phyloP scores from a whole-genome alignment of 2,797 vertebrate genomes.

The Lagodon rhomboides region DNA sequence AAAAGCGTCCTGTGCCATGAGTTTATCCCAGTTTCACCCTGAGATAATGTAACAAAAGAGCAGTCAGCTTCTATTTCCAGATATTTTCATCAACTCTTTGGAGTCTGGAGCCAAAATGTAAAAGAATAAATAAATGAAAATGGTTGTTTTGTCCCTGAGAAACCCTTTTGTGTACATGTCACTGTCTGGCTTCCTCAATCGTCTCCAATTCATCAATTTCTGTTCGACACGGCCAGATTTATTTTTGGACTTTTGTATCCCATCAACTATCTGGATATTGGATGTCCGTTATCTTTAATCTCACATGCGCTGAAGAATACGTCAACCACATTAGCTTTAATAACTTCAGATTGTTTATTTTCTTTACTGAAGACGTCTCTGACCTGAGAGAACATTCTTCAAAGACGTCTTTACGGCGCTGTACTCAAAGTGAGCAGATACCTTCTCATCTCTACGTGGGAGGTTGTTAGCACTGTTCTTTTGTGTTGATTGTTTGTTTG shows the following conservation, averaged over 20 bases:
- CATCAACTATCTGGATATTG: background rate
- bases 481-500: background rate
- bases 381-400: background rate
- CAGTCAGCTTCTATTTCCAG: background rate
- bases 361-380: background rate
- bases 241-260: background rate
- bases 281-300: background rate
- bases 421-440: background rate
- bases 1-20: slow-evolving; percentile 3
- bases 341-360: background rate
- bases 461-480: background rate
- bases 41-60: slow-evolving; percentile 5
- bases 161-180: background rate
- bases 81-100: slow-evolving; percentile 12
- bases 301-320: background rate
- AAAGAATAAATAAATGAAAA: background rate
- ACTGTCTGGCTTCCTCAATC: background rate
- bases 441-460: background rate
- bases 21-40: background rate
- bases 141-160: background rate
- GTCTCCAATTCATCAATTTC: slow-evolving; percentile 2
- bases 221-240: background rate
- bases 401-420: background rate
- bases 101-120: background rate
- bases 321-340: background rate